Conservation (phyloP, 2,797 vertebrate species). For the Rhinatrema bivittatum region DNA sequence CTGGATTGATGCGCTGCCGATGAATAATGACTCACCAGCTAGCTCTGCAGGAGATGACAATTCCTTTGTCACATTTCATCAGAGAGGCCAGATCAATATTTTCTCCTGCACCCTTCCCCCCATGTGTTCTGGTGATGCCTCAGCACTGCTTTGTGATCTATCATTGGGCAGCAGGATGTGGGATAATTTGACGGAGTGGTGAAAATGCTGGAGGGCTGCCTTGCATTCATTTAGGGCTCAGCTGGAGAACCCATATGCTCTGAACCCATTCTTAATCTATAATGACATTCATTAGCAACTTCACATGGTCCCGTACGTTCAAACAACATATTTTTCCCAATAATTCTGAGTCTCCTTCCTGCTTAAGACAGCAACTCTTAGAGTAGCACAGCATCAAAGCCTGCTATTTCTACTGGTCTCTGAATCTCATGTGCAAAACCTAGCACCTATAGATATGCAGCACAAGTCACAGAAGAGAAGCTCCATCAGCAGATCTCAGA, state of each 20-base stretch:
- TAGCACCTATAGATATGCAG: no score
- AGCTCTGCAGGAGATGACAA: neutral
- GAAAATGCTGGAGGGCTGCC: constrained; percentile 14
- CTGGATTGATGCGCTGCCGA: no score
- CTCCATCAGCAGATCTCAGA: no score
- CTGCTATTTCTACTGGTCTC: no score
- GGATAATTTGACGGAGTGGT: neutral
- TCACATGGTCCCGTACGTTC: neutral
- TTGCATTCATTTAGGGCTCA: constrained; percentile 23
- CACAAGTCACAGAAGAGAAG: no score
- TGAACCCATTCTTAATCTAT: neutral
- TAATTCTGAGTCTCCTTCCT: no score
- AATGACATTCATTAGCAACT: constrained; percentile 5
- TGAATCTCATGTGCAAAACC: no score
- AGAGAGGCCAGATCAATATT: constrained; percentile 1
- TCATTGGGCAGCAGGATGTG: constrained; percentile 9
- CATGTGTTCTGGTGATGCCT: constrained; percentile 3
- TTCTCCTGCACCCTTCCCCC: neutral
- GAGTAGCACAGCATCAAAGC: no score
- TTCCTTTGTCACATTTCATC: constrained; percentile 10
- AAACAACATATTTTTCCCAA: constrained; percentile 2
- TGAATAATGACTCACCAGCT: constrained; percentile 8
- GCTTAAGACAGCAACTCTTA: no score
- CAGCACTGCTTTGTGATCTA: neutral
- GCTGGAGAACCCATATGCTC: neutral